Base-by-base conservation (phyloP, 2,113 vertebrate species). In the Peromyscus polionotus region DNA sequence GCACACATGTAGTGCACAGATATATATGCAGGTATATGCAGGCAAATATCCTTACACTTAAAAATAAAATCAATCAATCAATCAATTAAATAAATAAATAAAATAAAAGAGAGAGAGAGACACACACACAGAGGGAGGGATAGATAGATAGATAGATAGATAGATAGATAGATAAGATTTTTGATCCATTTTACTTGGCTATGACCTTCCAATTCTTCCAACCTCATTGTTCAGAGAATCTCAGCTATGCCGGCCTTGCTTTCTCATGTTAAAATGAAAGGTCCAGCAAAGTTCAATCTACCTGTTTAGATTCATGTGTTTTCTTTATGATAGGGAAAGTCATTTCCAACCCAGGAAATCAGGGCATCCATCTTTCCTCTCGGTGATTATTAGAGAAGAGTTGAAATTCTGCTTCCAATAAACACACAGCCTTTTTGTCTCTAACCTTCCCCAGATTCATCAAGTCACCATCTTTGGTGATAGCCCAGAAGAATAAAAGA, bases 401-500 rank as follows among this genome's bases (percentile, higher is more conserved):
- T 20, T 94, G 87, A 68, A 93, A 72, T 45, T 90, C 57, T 85
- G n/a, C 90, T 92, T 48, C 83, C 5, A 77, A 33, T n/a, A 92
- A 90, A 61, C 48, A 61, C 33, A 39, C 2, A 51, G 16, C 0
- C 26, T 88, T 94, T 63, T 57, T 77, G 31, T 42, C 63, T 76
- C 33, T 70, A 57, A 67, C 45, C 36, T 72, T 88, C 79, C 45
- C 54, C 72, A 45, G 10, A 31, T 75, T 75, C 39, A 88, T 22
- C 83, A 79, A 79, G 5, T 91, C 59, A 91, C n/a, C 16, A 22
- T 75, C 90, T 96, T 86, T 73, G 39, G 95, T 67, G 79, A 26
- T 65, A 94, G 22, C 24, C 77, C 5, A n/a, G 36, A 6, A 91
- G 61, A 83, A 94, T 45, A 90, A 57, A 97, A 97, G 68, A 95